Evolutionary conservation across 2,797 vertebrate genomes (phyloP), one percentile per base, ranked within the genome.

Genomic region (Carcharodon carcharias): DNA sequence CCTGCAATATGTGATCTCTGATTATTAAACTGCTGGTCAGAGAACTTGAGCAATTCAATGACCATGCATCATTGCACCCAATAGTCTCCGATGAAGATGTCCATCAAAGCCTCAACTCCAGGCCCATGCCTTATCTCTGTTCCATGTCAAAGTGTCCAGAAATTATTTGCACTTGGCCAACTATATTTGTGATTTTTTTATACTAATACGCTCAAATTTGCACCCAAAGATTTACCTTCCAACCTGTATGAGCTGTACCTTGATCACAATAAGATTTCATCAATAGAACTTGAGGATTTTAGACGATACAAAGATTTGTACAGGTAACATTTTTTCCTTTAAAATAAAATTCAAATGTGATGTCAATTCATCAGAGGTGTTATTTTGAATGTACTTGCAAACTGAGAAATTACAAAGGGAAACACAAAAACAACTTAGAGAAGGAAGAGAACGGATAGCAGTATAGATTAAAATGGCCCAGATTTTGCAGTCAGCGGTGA

Each of bases 281-380:
- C 98, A 96, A 98, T 99, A 1, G 99, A 99, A 97, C 96, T 99
- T 1, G 99, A 99, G 96, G 99, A 99, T 97, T 99, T 99, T 96
- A 98, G 98, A 96, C 98, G 98, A 96, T 99, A 99, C 96, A 99
- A 98, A 98, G 98, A 99, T 96, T 97, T 99, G 61, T 98, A 98
- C 97, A 99, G 99, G 99, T 99, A 98, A 98, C 96, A 63, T 12
- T 28, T 96, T 40, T 7, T 40, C 71, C 2, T 28, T 96, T 56
- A 14, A 92, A 63, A 91, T 16, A 61, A 61, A 65, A n/a, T 94
- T 92, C 40, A 63, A 61, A 63, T 63, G 21, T 65, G 58, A 61
- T 69, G 65, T 63, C 14, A 85, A 50, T 85, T 50, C 45, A 45
- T 45, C 23, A 16, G 58, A 63, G 1, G 63, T 63, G 16, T 92